Percentiles rank a stretch among this genome's conserved stretches.
These are phyloP conservation scores for Ramphastos sulfuratus DNA, from an alignment of 2,113 vertebrate genomes.

Conservation along the genomic window DNA sequence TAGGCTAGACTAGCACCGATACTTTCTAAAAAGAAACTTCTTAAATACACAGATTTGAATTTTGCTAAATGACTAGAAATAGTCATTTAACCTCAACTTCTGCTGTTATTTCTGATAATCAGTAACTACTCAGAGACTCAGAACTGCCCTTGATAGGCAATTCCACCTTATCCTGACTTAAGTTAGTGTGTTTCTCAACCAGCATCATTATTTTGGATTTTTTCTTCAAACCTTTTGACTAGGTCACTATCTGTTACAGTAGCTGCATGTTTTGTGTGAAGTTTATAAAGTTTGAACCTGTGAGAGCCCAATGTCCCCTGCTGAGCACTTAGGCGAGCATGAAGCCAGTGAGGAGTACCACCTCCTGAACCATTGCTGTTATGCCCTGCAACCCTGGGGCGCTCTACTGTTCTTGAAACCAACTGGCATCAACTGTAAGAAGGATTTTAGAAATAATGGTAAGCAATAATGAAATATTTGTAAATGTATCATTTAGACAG, in stretches of 20 bases:
- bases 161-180: background rate
- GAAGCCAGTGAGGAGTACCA: background rate
- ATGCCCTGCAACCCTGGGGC: background rate
- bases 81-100: background rate
- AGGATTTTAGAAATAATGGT: background rate
- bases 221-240: conserved; percentile 9
- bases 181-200: background rate
- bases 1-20: background rate
- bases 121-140: background rate
- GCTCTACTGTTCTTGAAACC: background rate
- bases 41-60: background rate
- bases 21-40: background rate
- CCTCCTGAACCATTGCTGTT: fast-evolving
- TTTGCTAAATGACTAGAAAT: background rate
- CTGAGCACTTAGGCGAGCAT: background rate
- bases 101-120: background rate
- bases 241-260: conserved; percentile 25
- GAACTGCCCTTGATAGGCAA: background rate
- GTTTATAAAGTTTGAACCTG: background rate
- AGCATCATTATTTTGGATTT: background rate
- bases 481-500: background rate
- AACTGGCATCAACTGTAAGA: background rate
- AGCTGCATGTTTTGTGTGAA: conserved; percentile 9
- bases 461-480: background rate
- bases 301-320: background rate